A percentile compares a stretch with the other conserved stretches of the same genome.
Evolutionary conservation across 2,113 vertebrate genomes (phyloP).

Genomic region (Tragelaphus scriptus): DNA sequence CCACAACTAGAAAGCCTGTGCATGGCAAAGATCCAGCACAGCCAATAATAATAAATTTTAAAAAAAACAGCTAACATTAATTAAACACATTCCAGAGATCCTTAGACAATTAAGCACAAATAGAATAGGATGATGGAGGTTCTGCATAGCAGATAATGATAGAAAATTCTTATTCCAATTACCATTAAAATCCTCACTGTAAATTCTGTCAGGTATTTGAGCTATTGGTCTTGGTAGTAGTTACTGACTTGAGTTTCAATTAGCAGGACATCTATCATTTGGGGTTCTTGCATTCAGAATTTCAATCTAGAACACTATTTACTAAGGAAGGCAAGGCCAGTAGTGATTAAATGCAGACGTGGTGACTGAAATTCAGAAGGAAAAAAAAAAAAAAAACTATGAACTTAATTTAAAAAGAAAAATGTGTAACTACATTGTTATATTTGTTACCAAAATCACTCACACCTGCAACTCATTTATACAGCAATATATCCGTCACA

Average conservation of each 20-base stretch:
- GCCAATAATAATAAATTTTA: neutral
- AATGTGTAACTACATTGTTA: neutral
- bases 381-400: neutral
- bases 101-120: neutral
- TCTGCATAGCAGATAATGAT: neutral
- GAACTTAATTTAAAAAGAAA: neutral
- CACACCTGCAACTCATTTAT: neutral
- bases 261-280: neutral
- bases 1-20: neutral
- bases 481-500: neutral
- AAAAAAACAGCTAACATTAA: neutral
- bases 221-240: neutral
- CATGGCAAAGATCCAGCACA: neutral
- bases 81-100: neutral
- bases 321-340: neutral
- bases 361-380: neutral
- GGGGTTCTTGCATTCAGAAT: neutral
- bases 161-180: neutral
- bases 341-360: neutral
- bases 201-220: neutral
- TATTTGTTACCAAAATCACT: neutral
- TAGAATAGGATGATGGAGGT: neutral
- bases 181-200: neutral
- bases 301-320: neutral
- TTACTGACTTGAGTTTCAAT: neutral